Percentiles rank a stretch among this genome's conserved stretches.
Conservation (phyloP, 2,113 vertebrate species). For the Cyprinodon tularosa region DNA sequence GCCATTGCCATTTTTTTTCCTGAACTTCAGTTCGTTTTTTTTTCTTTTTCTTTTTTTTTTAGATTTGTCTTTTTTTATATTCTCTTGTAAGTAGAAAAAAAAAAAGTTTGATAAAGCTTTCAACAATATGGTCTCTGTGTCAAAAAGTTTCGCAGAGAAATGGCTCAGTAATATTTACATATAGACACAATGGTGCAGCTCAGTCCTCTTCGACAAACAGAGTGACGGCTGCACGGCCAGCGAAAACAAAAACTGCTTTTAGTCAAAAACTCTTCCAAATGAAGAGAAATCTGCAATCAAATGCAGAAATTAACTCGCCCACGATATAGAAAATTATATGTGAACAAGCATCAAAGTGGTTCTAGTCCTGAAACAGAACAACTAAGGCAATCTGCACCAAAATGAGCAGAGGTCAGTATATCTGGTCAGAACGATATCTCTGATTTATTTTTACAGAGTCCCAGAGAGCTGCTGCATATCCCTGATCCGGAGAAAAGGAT, state of each 20-base stretch:
- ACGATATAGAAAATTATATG: constrained; percentile 84
- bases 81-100: constrained; percentile 73
- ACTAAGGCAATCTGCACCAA: constrained; percentile 78
- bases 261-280: constrained; percentile 80
- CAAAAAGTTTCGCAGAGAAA: constrained; percentile 65
- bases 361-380: constrained; percentile 80
- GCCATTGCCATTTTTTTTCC: constrained; percentile 71
- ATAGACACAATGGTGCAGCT: constrained; percentile 73
- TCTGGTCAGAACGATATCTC: constrained; percentile 57
- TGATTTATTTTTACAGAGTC: constrained; percentile 57
- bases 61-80: constrained; percentile 54
- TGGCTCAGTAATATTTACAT: constrained; percentile 75
- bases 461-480: constrained; percentile 58
- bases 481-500: constrained; percentile 56
- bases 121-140: constrained; percentile 68
- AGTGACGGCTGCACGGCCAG: constrained; percentile 70
- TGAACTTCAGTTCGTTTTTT: constrained; percentile 22
- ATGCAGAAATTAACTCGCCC: constrained; percentile 77
- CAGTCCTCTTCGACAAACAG: constrained; percentile 74
- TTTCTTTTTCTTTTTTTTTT: constrained; percentile 27
- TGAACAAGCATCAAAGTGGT: constrained; percentile 74
- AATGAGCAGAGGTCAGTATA: constrained; percentile 59
- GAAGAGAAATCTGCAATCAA: constrained; percentile 82
- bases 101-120: constrained; percentile 75
- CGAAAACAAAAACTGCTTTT: constrained; percentile 46